These are phyloP conservation scores for Elaphurus davidianus DNA, from an alignment of 2,113 vertebrate genomes.

Conservation along the genomic window DNA sequence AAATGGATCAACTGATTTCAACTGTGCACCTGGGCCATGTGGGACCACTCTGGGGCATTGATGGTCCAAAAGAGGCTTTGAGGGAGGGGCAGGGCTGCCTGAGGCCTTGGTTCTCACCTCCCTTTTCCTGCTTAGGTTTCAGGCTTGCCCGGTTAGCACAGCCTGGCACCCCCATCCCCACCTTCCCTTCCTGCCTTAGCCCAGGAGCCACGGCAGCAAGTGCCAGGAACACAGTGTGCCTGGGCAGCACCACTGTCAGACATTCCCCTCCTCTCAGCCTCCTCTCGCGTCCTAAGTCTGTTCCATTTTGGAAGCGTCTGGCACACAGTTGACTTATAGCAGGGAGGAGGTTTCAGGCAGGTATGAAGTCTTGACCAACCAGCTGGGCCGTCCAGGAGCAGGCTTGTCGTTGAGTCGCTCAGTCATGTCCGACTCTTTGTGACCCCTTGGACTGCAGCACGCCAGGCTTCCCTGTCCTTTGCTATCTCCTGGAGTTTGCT, in stretches of 20 bases:
- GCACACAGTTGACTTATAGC: background rate
- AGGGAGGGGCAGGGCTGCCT: background rate
- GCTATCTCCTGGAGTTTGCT: background rate
- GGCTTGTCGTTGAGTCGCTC: background rate
- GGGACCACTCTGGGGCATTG: background rate
- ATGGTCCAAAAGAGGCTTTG: background rate
- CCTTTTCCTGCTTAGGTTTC: accelerated
- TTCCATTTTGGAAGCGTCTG: background rate
- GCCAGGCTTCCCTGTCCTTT: background rate
- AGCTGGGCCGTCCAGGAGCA: accelerated
- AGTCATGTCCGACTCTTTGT: background rate
- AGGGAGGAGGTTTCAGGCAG: background rate
- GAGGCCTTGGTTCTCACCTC: accelerated
- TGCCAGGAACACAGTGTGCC: background rate
- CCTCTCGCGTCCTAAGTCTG: background rate
- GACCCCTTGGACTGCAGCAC: background rate
- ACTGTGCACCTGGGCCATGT: background rate
- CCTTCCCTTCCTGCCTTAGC: background rate
- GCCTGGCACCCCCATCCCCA: background rate
- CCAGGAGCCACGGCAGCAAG: background rate
- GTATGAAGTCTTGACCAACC: too few species aligned
- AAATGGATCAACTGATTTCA: background rate
- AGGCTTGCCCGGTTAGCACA: background rate
- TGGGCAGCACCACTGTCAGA: background rate
- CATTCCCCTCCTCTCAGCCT: background rate